phyloP scores from a whole-genome alignment of 2,888 invertebrate species.

The Watsonalla binaria region DNA sequence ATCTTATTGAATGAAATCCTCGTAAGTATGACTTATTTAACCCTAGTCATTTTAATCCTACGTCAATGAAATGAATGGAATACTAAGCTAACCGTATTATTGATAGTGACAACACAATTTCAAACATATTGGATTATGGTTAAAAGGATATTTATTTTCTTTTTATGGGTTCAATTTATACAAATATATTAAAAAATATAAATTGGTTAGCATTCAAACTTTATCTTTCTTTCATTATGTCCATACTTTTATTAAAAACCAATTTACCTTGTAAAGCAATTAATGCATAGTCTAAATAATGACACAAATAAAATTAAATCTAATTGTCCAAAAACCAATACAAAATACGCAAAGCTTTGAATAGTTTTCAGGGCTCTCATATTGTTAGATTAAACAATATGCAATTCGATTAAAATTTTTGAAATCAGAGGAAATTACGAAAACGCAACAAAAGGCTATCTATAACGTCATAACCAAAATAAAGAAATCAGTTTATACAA shows the following conservation, averaged over 20 bases:
- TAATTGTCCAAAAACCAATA: too few relatives aligned
- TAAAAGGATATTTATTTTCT: too few relatives aligned
- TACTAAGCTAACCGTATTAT: neutral
- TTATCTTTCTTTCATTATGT: too few relatives aligned
- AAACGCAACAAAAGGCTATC: neutral
- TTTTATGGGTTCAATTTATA: too few relatives aligned
- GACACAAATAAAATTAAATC: too few relatives aligned
- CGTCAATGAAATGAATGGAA: neutral
- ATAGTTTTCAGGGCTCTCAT: too few relatives aligned
- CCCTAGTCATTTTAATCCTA: neutral
- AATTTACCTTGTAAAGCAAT: too few relatives aligned
- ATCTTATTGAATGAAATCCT: constrained; percentile 21
- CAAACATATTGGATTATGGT: neutral
- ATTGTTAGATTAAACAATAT: neutral
- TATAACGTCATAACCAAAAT: neutral
- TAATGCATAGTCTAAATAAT: too few relatives aligned
- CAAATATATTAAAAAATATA: too few relatives aligned
- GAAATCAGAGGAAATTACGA: neutral
- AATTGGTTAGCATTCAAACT: too few relatives aligned
- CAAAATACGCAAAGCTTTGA: too few relatives aligned
- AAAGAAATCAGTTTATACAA: neutral
- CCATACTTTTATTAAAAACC: too few relatives aligned
- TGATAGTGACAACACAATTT: neutral
- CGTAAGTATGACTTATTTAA: neutral
- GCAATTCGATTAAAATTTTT: neutral